These are phyloP conservation scores for Subanguina moxae DNA, from an alignment of 1,140 invertebrate genomes.

Conservation along the genomic window DNA sequence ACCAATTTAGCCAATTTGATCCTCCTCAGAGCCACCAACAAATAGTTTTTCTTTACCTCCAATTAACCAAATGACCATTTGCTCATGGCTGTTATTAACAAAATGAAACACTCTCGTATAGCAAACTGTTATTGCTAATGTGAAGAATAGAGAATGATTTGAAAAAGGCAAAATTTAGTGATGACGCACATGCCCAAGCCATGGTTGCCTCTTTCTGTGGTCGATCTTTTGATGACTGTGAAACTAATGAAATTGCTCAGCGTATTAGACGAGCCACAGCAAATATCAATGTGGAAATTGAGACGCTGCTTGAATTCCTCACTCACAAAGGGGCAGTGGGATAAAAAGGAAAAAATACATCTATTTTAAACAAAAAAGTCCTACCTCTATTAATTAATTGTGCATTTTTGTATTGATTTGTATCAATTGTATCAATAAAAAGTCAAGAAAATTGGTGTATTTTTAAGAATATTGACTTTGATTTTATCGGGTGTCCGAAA, in stretches of 20 bases:
- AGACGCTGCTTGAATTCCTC: slow-evolving; percentile 56
- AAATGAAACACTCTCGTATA: no score
- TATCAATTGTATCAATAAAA: no score
- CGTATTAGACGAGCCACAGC: slow-evolving; percentile 56
- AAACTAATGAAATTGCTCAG: slow-evolving; percentile 59
- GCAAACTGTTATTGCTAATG: no score
- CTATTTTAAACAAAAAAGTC: not conserved
- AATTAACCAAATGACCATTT: no score
- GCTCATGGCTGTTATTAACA: no score
- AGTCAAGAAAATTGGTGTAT: no score
- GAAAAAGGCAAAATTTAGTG: slow-evolving; percentile 44
- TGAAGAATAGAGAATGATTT: no score
- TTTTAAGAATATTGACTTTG: no score
- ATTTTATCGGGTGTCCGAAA: no score
- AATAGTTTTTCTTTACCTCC: not conserved
- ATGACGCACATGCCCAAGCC: slow-evolving; percentile 59
- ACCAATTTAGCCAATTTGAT: slow-evolving; percentile 8
- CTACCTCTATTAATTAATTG: not conserved
- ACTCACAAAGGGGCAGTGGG: slow-evolving; percentile 58
- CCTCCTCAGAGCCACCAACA: not conserved
- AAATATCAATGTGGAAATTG: slow-evolving; percentile 59
- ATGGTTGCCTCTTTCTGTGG: slow-evolving; percentile 59
- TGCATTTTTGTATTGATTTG: no score
- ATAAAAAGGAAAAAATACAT: slow-evolving; percentile 10
- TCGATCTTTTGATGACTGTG: slow-evolving; percentile 58